Base-by-base conservation (phyloP, 2,113 vertebrate species). In the Pygoscelis antarcticus region DNA sequence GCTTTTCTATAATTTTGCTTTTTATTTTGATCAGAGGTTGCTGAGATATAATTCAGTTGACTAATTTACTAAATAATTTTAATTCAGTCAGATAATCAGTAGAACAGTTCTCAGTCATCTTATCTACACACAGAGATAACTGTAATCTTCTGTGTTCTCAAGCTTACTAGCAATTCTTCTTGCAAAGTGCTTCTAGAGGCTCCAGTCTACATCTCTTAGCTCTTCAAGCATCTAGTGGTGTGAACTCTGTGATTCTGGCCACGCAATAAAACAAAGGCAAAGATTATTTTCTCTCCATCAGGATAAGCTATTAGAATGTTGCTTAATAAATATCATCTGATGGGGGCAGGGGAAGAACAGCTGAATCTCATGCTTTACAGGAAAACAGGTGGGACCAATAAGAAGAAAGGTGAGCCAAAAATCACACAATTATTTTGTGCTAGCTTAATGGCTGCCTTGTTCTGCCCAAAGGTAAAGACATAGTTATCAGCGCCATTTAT, bases 401-500 rank as follows among this genome's bases (percentile, higher is more conserved):
- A 52, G 60, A 83, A 90, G 70, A 92, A 94, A 82, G 79, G 90
- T 86, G 88, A 97, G 82, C 40, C 57, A 58, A 88, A 95, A 95
- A 83, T 96, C 94, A 76, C 70, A 44, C 61, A 38, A 40, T 85
- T 89, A 75, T 93, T 90, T 88, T 89, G 40, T 82, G 44, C 75
- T 83, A 58, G 44, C 70, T 87, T 91, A 83, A 93, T 94, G 89
- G 74, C 83, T 93, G 66, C 52, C 64, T 88, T 79, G 52, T 91
- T 89, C 91, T 95, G 93, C 95, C 88, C 86, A 88, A 85, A 96
- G 96, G 96, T 96, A 97, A 96, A 93, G 79, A 60, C 38, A 26
- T 69, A 78, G 90, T 91, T 97, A 97, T 97, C 91, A 91, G 76
- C 3, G 1, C 81, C 89, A 97, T 97, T 97, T 97, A 96, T 97